phyloP scores from a whole-genome alignment of 2,888 invertebrate species.

The Nemotelus nigrinus region DNA sequence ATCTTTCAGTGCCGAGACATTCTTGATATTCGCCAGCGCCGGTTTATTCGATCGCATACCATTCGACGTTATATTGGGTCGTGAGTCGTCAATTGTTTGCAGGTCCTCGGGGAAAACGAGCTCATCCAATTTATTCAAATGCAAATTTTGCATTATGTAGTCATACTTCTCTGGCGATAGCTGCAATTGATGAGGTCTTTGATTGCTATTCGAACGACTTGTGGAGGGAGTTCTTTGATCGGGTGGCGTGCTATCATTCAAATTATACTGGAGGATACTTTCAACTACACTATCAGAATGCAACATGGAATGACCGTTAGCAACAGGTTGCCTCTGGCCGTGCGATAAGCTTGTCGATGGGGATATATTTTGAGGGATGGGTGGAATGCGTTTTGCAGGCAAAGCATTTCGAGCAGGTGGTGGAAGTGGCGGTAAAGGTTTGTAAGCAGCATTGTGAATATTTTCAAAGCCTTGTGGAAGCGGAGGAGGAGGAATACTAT shows the following conservation, averaged over 20 bases:
- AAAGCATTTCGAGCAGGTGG: conserved; percentile 29
- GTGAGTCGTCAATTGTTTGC: conserved; percentile 8
- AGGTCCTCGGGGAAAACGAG: conserved; percentile 21
- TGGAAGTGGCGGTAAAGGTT: conserved; percentile 38
- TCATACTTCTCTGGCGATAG: conserved; percentile 61
- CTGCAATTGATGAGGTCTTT: conserved; percentile 35
- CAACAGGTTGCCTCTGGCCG: background rate
- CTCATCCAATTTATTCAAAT: conserved; percentile 12
- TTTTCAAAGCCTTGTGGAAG: conserved; percentile 30
- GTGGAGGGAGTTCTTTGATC: conserved; percentile 6
- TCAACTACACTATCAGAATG: conserved; percentile 46
- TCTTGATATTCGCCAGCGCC: conserved; percentile 22
- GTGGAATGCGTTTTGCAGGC: conserved; percentile 37
- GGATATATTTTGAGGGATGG: background rate
- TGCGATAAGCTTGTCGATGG: background rate
- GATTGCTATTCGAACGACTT: conserved; percentile 7
- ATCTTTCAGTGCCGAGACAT: conserved; percentile 60
- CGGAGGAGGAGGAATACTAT: conserved; percentile 37
- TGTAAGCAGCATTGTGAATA: conserved; percentile 4
- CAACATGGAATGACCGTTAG: conserved; percentile 5
- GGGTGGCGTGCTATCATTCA: conserved; percentile 32
- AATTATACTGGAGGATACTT: conserved; percentile 49
- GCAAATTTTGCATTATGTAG: conserved; percentile 58
- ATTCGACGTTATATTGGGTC: conserved; percentile 10
- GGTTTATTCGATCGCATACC: conserved; percentile 47